Base-by-base conservation (phyloP, 2,797 vertebrate species). In the Anableps anableps region DNA sequence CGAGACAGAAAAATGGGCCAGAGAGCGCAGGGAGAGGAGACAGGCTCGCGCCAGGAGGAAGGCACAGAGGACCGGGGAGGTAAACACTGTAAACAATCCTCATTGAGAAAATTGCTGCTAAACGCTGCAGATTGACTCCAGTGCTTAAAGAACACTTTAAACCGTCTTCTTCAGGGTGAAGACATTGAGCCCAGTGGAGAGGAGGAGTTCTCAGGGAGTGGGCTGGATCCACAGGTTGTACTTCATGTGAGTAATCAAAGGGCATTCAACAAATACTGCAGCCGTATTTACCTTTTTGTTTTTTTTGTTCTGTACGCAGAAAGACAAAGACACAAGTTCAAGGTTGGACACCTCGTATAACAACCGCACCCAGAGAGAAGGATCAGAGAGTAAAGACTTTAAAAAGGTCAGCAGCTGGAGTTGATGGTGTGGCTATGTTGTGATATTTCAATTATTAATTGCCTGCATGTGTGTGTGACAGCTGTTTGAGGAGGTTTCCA, bases 401-500 rank as follows among this genome's bases (percentile, higher is more conserved):
- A 96, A 96, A 84, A 96, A 96, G 95, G 96, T 96, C 21, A 80
- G 87, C 72, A 16, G 21, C 73, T 53, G 21, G 34, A 23, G 34
- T 17, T 80, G 26, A 51, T 47, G 21, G 10, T 21, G 19, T 71
- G 41, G 51, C 72, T 23, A 1, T 6, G 17, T 45, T 29, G 14
- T 41, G 5, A 47, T n/a, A 50, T 74, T 36, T 31, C 17, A 19
- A 50, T 77, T 77, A 13, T 78, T 91, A 23, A 83, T n/a, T 51
- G 41, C 4, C 55, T 76, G 0, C 71, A n/a, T 72, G 4, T 84
- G 36, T 81, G 74, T 86, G 48, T 79, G 36, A 71, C 88, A 97
- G 96, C 72, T 97, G 88, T 97, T 96, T 80, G 96, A 96, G 76
- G 95, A 96, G 26, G 87, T 97, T 60, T 95, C 96, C 82, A 93